Evolutionary conservation across 2,888 invertebrate genomes (phyloP).

Genomic region (Cheilosia impressa): DNA sequence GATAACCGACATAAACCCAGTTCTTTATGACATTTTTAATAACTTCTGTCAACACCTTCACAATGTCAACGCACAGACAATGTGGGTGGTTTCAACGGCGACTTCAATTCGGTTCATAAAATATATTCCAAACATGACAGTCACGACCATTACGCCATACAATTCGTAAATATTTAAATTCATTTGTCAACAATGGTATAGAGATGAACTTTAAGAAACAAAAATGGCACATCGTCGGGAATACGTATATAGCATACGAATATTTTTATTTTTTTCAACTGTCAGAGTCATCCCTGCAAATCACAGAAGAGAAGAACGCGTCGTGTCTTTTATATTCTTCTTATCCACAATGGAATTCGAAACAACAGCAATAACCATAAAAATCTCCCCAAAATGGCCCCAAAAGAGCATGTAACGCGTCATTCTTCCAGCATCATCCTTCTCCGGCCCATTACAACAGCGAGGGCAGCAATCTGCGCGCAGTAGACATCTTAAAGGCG

Average conservation of each 20-base stretch:
- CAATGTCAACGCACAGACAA: background rate
- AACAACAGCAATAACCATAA: slow-evolving; percentile 73
- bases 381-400: slow-evolving; percentile 72
- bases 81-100: slow-evolving; percentile 53
- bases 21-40: slow-evolving; percentile 46
- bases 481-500: slow-evolving; percentile 71
- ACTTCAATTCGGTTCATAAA: slow-evolving; percentile 34
- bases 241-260: background rate
- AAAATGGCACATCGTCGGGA: background rate
- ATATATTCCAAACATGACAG: slow-evolving; percentile 54
- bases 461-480: slow-evolving; percentile 13
- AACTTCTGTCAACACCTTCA: slow-evolving; percentile 32
- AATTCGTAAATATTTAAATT: slow-evolving; percentile 17
- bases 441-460: slow-evolving; percentile 48
- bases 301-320: slow-evolving; percentile 28
- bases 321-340: slow-evolving; percentile 46
- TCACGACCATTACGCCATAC: slow-evolving; percentile 33
- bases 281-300: slow-evolving; percentile 10
- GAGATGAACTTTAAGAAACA: background rate
- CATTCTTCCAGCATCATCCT: slow-evolving; percentile 67
- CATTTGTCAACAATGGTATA: background rate
- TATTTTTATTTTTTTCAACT: background rate
- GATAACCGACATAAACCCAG: slow-evolving; percentile 39
- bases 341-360: slow-evolving; percentile 68
- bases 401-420: slow-evolving; percentile 74